A percentile compares a stretch with the other conserved stretches of the same genome.
phyloP scores from a whole-genome alignment of 2,797 vertebrate genomes.

The Pampus argenteus region DNA sequence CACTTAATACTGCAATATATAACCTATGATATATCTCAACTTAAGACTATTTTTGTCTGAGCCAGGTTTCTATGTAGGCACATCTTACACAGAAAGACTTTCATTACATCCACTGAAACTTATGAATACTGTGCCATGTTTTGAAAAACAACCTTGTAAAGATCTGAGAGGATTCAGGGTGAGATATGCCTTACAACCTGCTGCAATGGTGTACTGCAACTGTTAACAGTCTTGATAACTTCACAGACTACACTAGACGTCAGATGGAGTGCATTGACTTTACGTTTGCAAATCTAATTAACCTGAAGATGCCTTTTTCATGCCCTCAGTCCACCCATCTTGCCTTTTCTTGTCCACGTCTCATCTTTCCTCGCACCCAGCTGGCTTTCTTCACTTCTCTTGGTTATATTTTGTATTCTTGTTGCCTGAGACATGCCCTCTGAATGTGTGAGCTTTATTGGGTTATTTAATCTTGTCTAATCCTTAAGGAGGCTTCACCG shows the following conservation, averaged over 20 bases:
- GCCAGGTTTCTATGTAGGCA: conserved; percentile 11
- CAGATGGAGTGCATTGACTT: conserved; percentile 42
- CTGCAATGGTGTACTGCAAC: conserved; percentile 56
- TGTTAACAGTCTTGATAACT: conserved; percentile 61
- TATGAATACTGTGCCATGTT: conserved; percentile 35
- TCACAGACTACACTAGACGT: conserved; percentile 58
- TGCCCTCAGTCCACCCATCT: conserved; percentile 38
- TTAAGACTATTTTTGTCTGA: conserved; percentile 20
- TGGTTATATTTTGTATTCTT: conserved; percentile 41
- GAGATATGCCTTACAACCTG: conserved; percentile 54
- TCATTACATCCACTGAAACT: conserved; percentile 38
- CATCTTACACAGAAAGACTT: conserved; percentile 19
- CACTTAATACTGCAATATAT: conserved; percentile 28
- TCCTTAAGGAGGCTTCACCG: conserved; percentile 64
- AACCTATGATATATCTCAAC: conserved; percentile 26
- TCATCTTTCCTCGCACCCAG: conserved; percentile 29
- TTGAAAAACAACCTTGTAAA: conserved; percentile 50
- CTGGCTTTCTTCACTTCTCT: conserved; percentile 39
- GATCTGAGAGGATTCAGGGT: conserved; percentile 42
- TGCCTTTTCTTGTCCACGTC: conserved; percentile 36
- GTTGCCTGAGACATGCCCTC: conserved; percentile 50
- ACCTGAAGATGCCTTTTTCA: conserved; percentile 43
- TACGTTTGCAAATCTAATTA: conserved; percentile 59
- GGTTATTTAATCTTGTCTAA: conserved; percentile 70
- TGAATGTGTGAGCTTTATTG: conserved; percentile 49